Base-by-base conservation (phyloP, 2,888 invertebrate species). In the Amphipyra berbera region DNA sequence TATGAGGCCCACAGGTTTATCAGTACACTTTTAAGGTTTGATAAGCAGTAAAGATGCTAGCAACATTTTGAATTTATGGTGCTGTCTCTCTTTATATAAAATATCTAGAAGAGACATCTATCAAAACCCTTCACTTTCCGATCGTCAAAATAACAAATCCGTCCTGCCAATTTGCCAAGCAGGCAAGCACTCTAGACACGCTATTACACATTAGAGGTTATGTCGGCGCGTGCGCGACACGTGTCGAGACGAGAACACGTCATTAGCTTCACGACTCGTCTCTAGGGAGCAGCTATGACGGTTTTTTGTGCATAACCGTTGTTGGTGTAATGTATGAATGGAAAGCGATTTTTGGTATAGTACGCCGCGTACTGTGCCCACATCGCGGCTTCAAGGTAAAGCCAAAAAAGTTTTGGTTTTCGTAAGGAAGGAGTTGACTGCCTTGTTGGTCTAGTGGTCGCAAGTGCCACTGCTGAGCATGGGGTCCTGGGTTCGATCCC, bases 181-280 rank as follows among this genome's bases (percentile, higher is more conserved):
- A 57, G 70, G 61, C 42, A 55, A 72, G 73, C 69, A 59, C 72
- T 69, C 75, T 72, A 61, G 48, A 42, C 56, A 56, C 65, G 65
- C 76, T 74, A 76, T 69, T 76, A 76, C 78, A 82, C 82, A 87
- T 86, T 88, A 85, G 85, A 86, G 88, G 89, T 86, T 89, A 84
- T 85, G 82, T 78, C 67, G 88, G 59, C 94, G 88, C 94, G 94
- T 90, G 94, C 61, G 86, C 49, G 89, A 68, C 94, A 88, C 94
- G 94, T 89, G 94, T 83, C 90, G 45, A 60, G 67, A 78, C 81
- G 79, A 88, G 92, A 86, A 89, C 89, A 90, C 86, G 92, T 93
- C 94, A 93, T 94, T 94, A 94, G 92, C 91, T 81, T 64, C 81
- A 76, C 84, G 81, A 87, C 83, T 81, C 81, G 84, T 87, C 90